Base-by-base conservation (phyloP, 2,888 invertebrate genomes). In the Euphydryas editha region DNA sequence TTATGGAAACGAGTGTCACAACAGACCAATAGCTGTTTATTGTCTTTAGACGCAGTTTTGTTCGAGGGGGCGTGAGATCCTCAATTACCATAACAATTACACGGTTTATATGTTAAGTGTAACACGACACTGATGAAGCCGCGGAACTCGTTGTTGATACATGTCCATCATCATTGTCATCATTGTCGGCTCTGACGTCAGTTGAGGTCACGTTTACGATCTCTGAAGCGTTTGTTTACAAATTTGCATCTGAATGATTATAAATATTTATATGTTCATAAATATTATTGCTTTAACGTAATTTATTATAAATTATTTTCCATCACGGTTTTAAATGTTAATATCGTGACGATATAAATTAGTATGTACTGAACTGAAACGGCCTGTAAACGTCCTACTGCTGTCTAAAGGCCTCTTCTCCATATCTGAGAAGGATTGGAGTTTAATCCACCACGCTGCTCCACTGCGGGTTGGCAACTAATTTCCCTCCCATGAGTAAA, bases 1-100 rank as follows among this genome's bases (percentile, higher is more conserved):
- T 24, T 24, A 51, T 51, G 49, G 49, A 24, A 51, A 51, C 24
- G 17, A 13, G 15, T 13, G 49, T 47, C 47, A 47, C 56, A 11
- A 46, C n/a, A n/a, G n/a, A n/a, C n/a, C n/a, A n/a, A n/a, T n/a
- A n/a, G 63, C 58, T 74, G 69, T 74, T 74, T 72, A 70, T 74
- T 72, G 62, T 67, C 64, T 54, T 42, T 42, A 49, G 46, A 58
- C 60, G 56, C 62, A 65, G 59, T 68, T n/a, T 62, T 59, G 42
- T 56, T 60, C 15, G 18, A 59, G 13, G n/a, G 64, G 66, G 63
- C 72, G 72, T 75, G 73, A 72, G 73, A 72, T 64, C 70, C 36
- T 44, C 63, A 62, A 74, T 72, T 72, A 71, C 62, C 67, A 71
- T 60, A 65, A 73, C 72, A 71, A 73, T 70, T 74, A 24, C 21